Evolutionary conservation across 2,888 invertebrate genomes (phyloP).

Genomic region (Meandrusa payeni): DNA sequence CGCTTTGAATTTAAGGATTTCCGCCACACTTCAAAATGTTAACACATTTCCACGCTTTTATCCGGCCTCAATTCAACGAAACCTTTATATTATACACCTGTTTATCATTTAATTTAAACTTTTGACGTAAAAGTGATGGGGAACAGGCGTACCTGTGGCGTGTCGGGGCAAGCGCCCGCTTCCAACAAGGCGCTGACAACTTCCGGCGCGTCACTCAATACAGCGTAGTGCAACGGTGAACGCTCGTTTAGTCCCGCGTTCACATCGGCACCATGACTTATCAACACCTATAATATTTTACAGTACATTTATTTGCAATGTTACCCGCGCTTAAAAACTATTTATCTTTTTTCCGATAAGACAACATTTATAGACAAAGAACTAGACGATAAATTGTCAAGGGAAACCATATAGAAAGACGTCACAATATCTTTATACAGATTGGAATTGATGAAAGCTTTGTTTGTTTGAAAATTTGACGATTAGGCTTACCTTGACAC

Average conservation of each 20-base stretch:
- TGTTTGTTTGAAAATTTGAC: no score
- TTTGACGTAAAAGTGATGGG: slow-evolving; percentile 20
- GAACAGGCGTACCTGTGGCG: slow-evolving; percentile 83
- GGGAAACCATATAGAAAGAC: no score
- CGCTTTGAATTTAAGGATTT: no score
- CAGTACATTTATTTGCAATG: no score
- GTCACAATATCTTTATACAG: no score
- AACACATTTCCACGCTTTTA: no score
- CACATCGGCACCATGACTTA: slow-evolving; percentile 89
- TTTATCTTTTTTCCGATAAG: no score
- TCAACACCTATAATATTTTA: slow-evolving; percentile 70
- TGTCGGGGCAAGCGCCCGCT: slow-evolving; percentile 90
- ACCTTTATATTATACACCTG: slow-evolving; percentile 1
- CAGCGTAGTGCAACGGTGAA: slow-evolving; percentile 92
- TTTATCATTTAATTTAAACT: slow-evolving; percentile 1
- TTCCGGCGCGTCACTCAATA: slow-evolving; percentile 86
- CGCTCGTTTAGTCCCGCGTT: slow-evolving; percentile 85
- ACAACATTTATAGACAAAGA: no score
- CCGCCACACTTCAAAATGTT: no score
- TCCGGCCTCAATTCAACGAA: slow-evolving; percentile 1
- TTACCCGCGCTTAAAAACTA: no score
- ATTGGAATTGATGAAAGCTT: no score
- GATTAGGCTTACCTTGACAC: slow-evolving; percentile 82
- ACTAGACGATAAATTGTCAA: no score
- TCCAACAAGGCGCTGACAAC: slow-evolving; percentile 87